Conservation (phyloP, 2,113 vertebrate genomes). For the Dromiciops gliroides region DNA sequence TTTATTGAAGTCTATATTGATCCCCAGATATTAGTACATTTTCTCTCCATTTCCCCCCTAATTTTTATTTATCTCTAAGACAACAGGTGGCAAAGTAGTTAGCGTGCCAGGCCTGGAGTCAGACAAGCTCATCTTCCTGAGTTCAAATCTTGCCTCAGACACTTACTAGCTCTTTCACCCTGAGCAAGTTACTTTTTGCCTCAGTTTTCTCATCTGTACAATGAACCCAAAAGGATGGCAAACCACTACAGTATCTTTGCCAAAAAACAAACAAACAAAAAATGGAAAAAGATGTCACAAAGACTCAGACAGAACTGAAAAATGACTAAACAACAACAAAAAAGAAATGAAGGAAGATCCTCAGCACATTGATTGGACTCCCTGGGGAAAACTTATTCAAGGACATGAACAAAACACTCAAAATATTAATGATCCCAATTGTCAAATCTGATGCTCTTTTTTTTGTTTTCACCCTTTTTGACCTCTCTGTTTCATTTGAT, state of each 20-base stretch:
- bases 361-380: background rate
- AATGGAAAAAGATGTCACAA: too few species aligned
- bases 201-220: background rate
- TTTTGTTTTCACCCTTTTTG: background rate
- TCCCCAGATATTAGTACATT: background rate
- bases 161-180: background rate
- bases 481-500: background rate
- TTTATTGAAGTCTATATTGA: background rate
- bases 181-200: background rate
- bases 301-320: background rate
- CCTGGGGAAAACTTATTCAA: background rate
- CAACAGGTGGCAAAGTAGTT: background rate
- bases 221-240: background rate
- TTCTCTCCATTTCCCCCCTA: background rate
- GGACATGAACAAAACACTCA: background rate
- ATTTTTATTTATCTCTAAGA: background rate
- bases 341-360: too few species aligned
- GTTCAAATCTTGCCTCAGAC: background rate
- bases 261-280: too few species aligned
- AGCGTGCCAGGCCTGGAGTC: too few species aligned
- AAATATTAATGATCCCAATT: background rate
- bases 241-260: background rate
- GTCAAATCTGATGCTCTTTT: background rate
- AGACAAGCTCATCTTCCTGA: too few species aligned
- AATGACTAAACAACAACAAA: background rate